Evolutionary conservation across 2,888 invertebrate genomes (phyloP).

Genomic region (Melinopterus prodromus): DNA sequence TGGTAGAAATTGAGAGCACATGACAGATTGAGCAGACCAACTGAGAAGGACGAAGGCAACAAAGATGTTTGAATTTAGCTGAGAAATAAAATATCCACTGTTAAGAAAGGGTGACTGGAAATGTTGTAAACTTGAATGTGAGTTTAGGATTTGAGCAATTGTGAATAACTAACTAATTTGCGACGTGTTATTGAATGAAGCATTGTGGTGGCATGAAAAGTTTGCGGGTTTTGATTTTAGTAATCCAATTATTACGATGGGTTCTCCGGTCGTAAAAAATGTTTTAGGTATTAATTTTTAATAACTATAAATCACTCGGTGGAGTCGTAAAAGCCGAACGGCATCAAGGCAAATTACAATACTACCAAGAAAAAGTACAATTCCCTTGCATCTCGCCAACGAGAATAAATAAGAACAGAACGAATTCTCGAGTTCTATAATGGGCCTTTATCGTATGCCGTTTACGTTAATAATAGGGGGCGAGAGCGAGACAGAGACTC

Average conservation of each 20-base stretch:
- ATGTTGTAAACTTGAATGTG: no score
- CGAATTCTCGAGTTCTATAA: slow-evolving; percentile 6
- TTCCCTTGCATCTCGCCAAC: slow-evolving; percentile 8
- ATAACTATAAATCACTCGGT: slow-evolving; percentile 19
- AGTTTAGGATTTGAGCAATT: no score
- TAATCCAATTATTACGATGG: slow-evolving; percentile 4
- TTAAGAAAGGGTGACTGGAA: no score
- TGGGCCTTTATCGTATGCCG: not conserved
- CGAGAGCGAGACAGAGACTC: not conserved
- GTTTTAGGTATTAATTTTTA: slow-evolving; percentile 20
- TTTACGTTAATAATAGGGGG: slow-evolving; percentile 4
- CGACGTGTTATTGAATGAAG: not conserved
- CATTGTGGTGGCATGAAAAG: not conserved
- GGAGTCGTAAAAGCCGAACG: slow-evolving; percentile 24
- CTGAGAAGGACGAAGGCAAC: no score
- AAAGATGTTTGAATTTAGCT: no score
- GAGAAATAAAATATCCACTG: no score
- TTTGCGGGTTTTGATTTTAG: not conserved
- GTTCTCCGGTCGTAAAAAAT: not conserved
- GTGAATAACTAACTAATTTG: no score
- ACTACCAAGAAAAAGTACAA: slow-evolving; percentile 25
- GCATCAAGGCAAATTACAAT: slow-evolving; percentile 22
- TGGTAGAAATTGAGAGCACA: no score
- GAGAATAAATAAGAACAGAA: slow-evolving; percentile 14
- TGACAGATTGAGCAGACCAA: no score